Base-by-base conservation (phyloP, 1,140 invertebrate genomes). In the Chelonus insularis region DNA sequence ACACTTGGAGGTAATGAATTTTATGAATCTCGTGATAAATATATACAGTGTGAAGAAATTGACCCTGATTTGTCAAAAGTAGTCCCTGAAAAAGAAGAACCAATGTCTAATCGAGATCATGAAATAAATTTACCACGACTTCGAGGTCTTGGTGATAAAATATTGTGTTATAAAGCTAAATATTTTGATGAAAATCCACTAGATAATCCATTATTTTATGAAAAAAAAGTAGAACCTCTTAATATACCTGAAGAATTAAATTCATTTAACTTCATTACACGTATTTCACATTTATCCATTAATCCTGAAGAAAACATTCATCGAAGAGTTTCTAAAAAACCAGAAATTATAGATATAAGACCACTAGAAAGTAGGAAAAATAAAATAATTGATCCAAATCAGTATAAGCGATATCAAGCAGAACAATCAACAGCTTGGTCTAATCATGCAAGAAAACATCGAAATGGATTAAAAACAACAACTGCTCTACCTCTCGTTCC, bases 171-270 rank as follows among this genome's bases (percentile, higher is more conserved):
- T 14, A 89, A 88, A 75, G 78, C 78, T 2, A 89, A 89, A 79
- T 91, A 87, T 77, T 91, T 91, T 69, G 90, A 88, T 37, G 75
- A 83, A 43, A 84, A 90, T 75, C 90, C 89, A 2, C 74, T 91
- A 51, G 89, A 92, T 66, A 91, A 85, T 82, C 90, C 90, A 0
- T 79, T 91, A 62, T 91, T 91, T 72, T 75, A 83, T 52, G 89
- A 91, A 76, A 72, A 78, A 47, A 29, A 66, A 23, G 64, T 82
- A 3, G 73, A 71, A 1, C 21, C 64, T 3, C 69, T 73, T 0
- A 41, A 60, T 16, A 32, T 65, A 4, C 75, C 76, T 0, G 4
- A 43, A 4, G 73, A 80, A 65, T 55, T 80, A 8, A 34, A 79
- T 54, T 45, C 68, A 14, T 76, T 81, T 36, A 64, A 72, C 2